phyloP scores from a whole-genome alignment of 2,797 vertebrate genomes.

The Hydrocynus forskahlii region DNA sequence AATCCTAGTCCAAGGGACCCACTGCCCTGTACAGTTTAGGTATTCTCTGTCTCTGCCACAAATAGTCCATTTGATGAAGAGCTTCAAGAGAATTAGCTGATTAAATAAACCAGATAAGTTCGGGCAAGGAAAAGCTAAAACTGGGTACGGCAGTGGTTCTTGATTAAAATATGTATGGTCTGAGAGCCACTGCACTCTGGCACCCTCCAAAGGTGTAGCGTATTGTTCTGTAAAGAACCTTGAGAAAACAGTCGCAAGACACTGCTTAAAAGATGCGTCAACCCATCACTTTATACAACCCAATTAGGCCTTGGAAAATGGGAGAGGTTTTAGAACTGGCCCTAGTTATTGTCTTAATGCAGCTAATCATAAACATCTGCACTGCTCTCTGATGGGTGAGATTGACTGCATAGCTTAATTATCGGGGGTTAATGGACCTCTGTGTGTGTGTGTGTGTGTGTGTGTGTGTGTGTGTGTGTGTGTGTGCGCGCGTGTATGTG shows the following conservation, averaged over 20 bases:
- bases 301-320: conserved; percentile 1
- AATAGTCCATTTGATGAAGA: too few relatives aligned
- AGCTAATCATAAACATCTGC: conserved; percentile 41
- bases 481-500: neutral
- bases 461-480: neutral
- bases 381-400: conserved; percentile 33
- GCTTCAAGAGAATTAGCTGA: too few relatives aligned
- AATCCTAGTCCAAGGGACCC: too few relatives aligned
- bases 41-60: too few relatives aligned
- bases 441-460: conserved; percentile 13
- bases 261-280: neutral
- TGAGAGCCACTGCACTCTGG: too few relatives aligned
- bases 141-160: too few relatives aligned
- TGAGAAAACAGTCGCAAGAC: neutral
- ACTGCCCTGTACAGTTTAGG: too few relatives aligned
- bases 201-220: neutral
- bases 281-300: conserved; percentile 14
- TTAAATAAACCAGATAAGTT: too few relatives aligned
- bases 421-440: conserved; percentile 24
- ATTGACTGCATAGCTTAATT: conserved; percentile 35
- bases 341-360: conserved; percentile 31
- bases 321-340: conserved; percentile 17
- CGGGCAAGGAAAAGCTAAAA: too few relatives aligned
- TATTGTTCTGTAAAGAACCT: neutral
- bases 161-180: too few relatives aligned